These are phyloP conservation scores for Sparidentex hasta DNA, from an alignment of 2,797 vertebrate genomes.

Conservation along the genomic window DNA sequence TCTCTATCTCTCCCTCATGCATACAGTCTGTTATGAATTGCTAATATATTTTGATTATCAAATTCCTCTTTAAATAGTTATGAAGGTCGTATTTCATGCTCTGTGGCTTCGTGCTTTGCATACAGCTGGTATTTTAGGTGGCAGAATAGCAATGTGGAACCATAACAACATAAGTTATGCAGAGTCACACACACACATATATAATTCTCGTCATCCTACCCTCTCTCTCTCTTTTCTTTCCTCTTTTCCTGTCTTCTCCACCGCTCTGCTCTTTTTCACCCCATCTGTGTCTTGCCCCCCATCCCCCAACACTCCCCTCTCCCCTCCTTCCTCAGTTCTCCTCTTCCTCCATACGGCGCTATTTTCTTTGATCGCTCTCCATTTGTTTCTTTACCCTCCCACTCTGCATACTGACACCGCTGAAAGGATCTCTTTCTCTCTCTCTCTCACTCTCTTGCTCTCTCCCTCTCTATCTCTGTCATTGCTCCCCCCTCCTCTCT, in stretches of 20 bases:
- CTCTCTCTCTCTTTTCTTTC: conserved; percentile 4
- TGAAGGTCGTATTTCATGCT: conserved; percentile 55
- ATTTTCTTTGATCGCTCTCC: conserved; percentile 67
- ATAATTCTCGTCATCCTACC: conserved; percentile 21
- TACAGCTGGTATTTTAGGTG: conserved; percentile 34
- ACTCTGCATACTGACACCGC: conserved; percentile 69
- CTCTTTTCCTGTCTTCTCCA: conserved; percentile 19
- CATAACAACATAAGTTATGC: conserved; percentile 42
- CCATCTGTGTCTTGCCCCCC: conserved; percentile 49
- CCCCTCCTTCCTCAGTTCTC: conserved; percentile 43
- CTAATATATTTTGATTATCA: conserved; percentile 18
- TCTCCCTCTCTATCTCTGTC: conserved; percentile 38
- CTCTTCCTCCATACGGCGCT: conserved; percentile 46
- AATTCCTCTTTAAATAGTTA: conserved; percentile 18
- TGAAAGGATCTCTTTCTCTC: conserved; percentile 66
- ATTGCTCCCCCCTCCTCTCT: conserved; percentile 48
- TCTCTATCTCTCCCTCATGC: neutral
- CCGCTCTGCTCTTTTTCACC: conserved; percentile 43
- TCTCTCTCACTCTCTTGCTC: neutral
- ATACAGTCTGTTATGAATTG: conserved; percentile 36
- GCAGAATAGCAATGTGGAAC: conserved; percentile 12
- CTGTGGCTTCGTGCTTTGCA: conserved; percentile 17
- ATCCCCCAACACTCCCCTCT: neutral
- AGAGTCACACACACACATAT: conserved; percentile 28
- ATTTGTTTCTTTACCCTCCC: conserved; percentile 75